Conservation (phyloP, 2,113 vertebrate species). For the Apteryx owenii region DNA sequence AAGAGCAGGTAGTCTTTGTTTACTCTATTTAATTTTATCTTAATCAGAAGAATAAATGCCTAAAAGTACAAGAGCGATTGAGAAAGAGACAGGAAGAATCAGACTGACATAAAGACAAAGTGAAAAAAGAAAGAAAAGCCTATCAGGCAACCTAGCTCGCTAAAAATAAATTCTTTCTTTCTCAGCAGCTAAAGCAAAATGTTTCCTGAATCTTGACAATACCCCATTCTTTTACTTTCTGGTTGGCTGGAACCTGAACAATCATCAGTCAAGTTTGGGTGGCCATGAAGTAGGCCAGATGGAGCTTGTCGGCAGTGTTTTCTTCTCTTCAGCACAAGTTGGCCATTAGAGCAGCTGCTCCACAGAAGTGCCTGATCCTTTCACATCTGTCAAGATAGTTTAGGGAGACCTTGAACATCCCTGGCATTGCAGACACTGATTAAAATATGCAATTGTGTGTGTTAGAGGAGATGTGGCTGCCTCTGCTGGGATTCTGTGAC, state of each 20-base stretch:
- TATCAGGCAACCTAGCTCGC: neutral
- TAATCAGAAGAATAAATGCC: neutral
- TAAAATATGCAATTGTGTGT: neutral
- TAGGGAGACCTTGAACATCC: neutral
- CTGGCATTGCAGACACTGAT: neutral
- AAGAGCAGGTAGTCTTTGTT: neutral
- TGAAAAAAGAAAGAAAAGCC: neutral
- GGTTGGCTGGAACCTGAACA: neutral
- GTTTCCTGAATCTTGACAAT: slow-evolving; percentile 20
- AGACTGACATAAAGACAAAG: neutral
- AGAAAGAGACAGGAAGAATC: neutral
- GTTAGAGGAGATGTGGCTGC: neutral
- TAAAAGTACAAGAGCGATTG: neutral
- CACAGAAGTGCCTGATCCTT: neutral
- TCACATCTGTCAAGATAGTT: slow-evolving; percentile 42
- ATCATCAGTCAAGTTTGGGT: neutral
- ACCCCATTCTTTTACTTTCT: neutral
- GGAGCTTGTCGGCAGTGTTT: neutral
- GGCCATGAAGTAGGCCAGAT: neutral
- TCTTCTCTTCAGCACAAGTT: neutral
- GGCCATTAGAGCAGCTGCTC: neutral
- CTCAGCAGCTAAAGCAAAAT: slow-evolving; percentile 6
- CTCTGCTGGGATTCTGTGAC: neutral
- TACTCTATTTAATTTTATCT: neutral
- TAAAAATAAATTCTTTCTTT: slow-evolving; percentile 14